phyloP scores from a whole-genome alignment of 2,888 invertebrate genomes.

The Heliconius ethilla region DNA sequence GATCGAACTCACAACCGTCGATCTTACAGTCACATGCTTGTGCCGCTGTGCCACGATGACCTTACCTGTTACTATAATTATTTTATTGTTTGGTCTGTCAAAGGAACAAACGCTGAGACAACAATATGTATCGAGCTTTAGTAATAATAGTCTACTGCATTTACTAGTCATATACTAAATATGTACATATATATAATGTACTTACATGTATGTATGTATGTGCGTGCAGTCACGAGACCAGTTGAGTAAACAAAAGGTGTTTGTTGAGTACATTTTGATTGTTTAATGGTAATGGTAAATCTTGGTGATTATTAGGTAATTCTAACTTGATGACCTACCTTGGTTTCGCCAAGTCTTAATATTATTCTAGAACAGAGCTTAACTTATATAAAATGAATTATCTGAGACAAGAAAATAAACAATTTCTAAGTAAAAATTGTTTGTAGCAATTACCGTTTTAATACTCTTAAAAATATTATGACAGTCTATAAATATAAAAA shows the following conservation, averaged over 20 bases:
- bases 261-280: background rate
- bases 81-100: constrained; percentile 7
- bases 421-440: too few species aligned
- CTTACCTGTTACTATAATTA: background rate
- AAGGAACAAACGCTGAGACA: background rate
- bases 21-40: too few species aligned
- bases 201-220: background rate
- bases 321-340: background rate
- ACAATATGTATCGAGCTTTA: constrained; percentile 5
- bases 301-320: background rate
- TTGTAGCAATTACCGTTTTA: too few species aligned
- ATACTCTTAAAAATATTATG: too few species aligned
- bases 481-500: too few species aligned
- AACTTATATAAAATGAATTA: background rate
- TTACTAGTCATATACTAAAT: constrained; percentile 2
- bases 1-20: too few species aligned
- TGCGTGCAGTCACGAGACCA: constrained; percentile 20
- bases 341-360: background rate
- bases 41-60: too few species aligned
- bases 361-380: background rate
- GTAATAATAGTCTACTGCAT: background rate
- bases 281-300: background rate
- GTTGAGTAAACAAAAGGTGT: constrained; percentile 16
- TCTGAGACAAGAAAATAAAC: too few species aligned
- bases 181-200: background rate